These are phyloP conservation scores for Clarias batrachus DNA, from an alignment of 2,113 vertebrate genomes.

Conservation along the genomic window DNA sequence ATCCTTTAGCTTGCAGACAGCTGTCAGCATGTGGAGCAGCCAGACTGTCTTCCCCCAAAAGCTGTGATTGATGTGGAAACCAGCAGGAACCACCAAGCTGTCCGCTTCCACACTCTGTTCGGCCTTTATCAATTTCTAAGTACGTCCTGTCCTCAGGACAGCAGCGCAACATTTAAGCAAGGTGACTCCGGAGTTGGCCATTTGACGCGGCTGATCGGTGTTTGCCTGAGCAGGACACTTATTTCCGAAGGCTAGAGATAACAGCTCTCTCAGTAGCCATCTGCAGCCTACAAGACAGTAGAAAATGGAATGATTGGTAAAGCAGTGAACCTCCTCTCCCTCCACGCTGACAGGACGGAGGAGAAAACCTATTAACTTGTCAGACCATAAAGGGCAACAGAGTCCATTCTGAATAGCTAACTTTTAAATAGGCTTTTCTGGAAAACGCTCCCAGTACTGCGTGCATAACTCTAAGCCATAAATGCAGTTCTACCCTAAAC, in stretches of 20 bases:
- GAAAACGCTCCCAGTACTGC: constrained; percentile 29
- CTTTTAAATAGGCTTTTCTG: constrained; percentile 36
- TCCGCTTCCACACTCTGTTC: constrained; percentile 44
- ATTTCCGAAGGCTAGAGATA: constrained; percentile 47
- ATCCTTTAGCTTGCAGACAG: constrained; percentile 53
- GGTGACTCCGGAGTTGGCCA: constrained; percentile 30
- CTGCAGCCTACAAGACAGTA: constrained; percentile 53
- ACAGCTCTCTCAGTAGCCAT: constrained; percentile 55
- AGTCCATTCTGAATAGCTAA: constrained; percentile 41
- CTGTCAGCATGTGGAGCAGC: constrained; percentile 43
- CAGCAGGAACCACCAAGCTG: constrained; percentile 39
- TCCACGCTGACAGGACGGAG: constrained; percentile 34
- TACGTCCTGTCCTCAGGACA: constrained; percentile 34
- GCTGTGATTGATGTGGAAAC: constrained; percentile 50
- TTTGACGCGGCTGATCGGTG: constrained; percentile 29
- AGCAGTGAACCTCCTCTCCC: constrained; percentile 31
- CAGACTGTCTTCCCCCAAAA: constrained; percentile 31
- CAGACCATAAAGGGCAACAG: constrained; percentile 48
- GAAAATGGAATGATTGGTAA: constrained; percentile 52
- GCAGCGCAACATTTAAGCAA: constrained; percentile 38
- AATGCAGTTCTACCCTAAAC: not conserved
- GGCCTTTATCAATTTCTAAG: constrained; percentile 48
- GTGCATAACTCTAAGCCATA: constrained; percentile 12
- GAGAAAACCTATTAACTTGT: constrained; percentile 53
- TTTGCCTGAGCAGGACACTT: constrained; percentile 55